Evolutionary conservation across 1,140 invertebrate species (phyloP), one percentile per base, ranked within the genome.

Genomic region (Cyclina sinensis): DNA sequence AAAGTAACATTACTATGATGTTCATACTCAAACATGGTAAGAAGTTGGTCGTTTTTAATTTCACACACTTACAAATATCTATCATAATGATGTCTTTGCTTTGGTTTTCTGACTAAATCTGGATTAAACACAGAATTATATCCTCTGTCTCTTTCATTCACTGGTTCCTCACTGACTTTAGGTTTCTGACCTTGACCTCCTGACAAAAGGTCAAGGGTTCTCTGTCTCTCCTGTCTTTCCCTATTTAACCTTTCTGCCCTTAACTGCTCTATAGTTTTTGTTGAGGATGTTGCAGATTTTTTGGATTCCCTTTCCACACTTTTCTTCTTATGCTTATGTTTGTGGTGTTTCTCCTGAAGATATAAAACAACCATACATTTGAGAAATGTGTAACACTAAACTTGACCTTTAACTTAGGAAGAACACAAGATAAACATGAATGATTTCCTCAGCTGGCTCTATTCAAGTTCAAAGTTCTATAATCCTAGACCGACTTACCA

Each of bases 121-220:
- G 86, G 86, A 74, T 88, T 88, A 88, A 57, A 88, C 46, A 74
- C 21, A 74, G 78, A 82, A 39, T 88, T 88, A 82, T 88, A 88
- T 51, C 79, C 68, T 21, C 79, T 46, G 0, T 88, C 46, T 70
- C 86, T 73, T 0, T 88, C 86, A 59, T 59, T 48, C 14, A 82
- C 27, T 7, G 62, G 46, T 43, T 82, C 86, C n/a, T 82, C 39
- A 0, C 14, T 59, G 9, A 35, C 68, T 32, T 57, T 62, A 51
- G n/a, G 24, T 35, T 73, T 82, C n/a, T 43, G 65, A 73, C 79
- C 68, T 57, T 88, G 43, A 62, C 51, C 51, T n/a, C 73, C 73
- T 27, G 48, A 37, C 48, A 82, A 32, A 27, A 82, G 59, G 24
- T 68, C 48, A 16, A 43, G 30, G 9, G 65, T 51, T 62, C 62